These are phyloP conservation scores for Sitobion miscanthi DNA, from an alignment of 1,140 invertebrate species.

Conservation along the genomic window DNA sequence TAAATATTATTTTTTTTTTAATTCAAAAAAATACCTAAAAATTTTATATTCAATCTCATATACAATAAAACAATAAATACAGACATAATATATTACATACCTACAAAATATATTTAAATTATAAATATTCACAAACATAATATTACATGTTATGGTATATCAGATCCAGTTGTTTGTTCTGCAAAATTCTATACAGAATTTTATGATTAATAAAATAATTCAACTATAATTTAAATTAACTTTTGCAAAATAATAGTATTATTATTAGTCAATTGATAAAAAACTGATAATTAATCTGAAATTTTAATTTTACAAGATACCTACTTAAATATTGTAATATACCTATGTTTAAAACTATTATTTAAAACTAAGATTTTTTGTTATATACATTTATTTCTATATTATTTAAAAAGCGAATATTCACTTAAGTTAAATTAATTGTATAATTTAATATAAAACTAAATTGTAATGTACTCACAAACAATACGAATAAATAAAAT, in stretches of 20 bases:
- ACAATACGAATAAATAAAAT: not conserved
- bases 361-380: not conserved
- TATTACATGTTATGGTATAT: not conserved
- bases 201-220: not conserved
- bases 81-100: not conserved
- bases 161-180: not conserved
- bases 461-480: not conserved
- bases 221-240: not conserved
- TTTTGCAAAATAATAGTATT: not conserved
- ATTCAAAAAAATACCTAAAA: not conserved
- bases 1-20: not conserved
- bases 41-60: not conserved
- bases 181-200: not conserved
- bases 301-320: not conserved
- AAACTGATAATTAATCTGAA: not conserved
- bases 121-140: not conserved
- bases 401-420: not conserved
- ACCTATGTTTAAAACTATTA: not conserved
- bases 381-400: not conserved
- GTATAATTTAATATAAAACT: not conserved
- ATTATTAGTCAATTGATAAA: not conserved
- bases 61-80: not conserved
- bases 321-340: not conserved
- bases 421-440: not conserved
- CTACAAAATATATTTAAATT: not conserved